These are phyloP conservation scores for Drosophila subquinaria DNA, from an alignment of 2,888 invertebrate species.

Conservation along the genomic window DNA sequence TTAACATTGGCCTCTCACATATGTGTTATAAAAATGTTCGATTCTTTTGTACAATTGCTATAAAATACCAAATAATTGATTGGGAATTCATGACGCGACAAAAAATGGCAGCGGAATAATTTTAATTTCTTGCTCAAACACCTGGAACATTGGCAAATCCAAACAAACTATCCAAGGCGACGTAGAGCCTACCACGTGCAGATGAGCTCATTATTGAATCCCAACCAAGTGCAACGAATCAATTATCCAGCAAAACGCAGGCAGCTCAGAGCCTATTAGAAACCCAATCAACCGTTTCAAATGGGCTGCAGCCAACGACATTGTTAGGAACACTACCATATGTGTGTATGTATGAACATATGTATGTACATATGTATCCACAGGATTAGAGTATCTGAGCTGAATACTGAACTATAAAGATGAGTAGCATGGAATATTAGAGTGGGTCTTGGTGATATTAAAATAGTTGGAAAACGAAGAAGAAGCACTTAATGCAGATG, in stretches of 20 bases:
- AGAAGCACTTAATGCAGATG: not conserved
- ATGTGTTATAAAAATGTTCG: no score
- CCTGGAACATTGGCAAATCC: slow-evolving; percentile 79
- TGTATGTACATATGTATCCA: slow-evolving; percentile 5
- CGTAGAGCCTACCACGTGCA: slow-evolving; percentile 14
- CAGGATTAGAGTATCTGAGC: slow-evolving; percentile 8
- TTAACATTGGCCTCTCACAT: no score
- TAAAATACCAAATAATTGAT: slow-evolving; percentile 11
- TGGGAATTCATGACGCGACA: slow-evolving; percentile 52
- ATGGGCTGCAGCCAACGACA: slow-evolving; percentile 45
- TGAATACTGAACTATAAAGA: slow-evolving; percentile 20
- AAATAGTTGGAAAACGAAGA: not conserved
- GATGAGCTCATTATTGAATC: slow-evolving; percentile 69
- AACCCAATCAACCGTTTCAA: slow-evolving; percentile 75
- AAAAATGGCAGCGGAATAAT: slow-evolving; percentile 77
- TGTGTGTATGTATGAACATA: slow-evolving; percentile 11
- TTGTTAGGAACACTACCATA: slow-evolving; percentile 11
- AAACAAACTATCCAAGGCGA: slow-evolving; percentile 49
- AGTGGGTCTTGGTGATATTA: slow-evolving; percentile 7
- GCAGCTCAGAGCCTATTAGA: slow-evolving; percentile 62
- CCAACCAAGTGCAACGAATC: slow-evolving; percentile 80
- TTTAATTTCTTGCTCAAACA: slow-evolving; percentile 82
- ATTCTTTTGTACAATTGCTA: not conserved
- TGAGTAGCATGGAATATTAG: slow-evolving; percentile 70
- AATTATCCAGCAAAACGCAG: slow-evolving; percentile 61